Base-by-base conservation (phyloP, 1,140 invertebrate species). In the Zaprionus gabonicus region DNA sequence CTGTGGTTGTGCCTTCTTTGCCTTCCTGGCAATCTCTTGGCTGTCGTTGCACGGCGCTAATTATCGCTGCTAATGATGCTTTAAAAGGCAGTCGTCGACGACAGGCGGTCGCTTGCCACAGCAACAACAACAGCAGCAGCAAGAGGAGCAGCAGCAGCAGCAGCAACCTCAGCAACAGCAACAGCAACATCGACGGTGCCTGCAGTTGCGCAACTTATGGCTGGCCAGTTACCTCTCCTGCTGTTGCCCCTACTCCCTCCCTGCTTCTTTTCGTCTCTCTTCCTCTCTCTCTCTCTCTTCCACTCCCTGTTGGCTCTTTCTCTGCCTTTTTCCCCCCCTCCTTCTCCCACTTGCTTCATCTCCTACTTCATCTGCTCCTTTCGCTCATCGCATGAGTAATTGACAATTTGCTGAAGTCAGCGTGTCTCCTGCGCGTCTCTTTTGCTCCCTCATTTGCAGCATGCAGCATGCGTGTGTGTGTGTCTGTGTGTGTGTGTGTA, bases 31-130 rank as follows among this genome's bases (percentile, higher is more conserved):
- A 88, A 87, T 88, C 78, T 84, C 84, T 84, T 56, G 84, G 81
- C 84, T 88, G 84, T 90, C 84, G 85, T 88, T 90, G 85, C 85
- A 88, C 85, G 84, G 88, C 88, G 88, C 87, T 91, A 91, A 91
- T 91, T 91, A 91, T 91, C 87, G 82, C 87, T 84, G 83, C 88
- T 91, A 91, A 91, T 91, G 87, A 91, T 91, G 87, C 83, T 91
- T 91, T 87, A 91, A 91, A 87, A 91, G 87, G 85, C 79, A 90
- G 85, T 91, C 81, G 81, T 82, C 76, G 85, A 84, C 84, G 85
- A 88, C 85, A 88, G 85, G 84, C 84, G 82, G 83, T 85, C 81
- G 71, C 57, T 60, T 59, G 65, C 71, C 69, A n/a, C 62, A 59
- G 4, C 70, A 51, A 13, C 70, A 59, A 31, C 62, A 23, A 58